Evolutionary conservation across 2,797 vertebrate species (phyloP).

Genomic region (Aplochiton taeniatus): DNA sequence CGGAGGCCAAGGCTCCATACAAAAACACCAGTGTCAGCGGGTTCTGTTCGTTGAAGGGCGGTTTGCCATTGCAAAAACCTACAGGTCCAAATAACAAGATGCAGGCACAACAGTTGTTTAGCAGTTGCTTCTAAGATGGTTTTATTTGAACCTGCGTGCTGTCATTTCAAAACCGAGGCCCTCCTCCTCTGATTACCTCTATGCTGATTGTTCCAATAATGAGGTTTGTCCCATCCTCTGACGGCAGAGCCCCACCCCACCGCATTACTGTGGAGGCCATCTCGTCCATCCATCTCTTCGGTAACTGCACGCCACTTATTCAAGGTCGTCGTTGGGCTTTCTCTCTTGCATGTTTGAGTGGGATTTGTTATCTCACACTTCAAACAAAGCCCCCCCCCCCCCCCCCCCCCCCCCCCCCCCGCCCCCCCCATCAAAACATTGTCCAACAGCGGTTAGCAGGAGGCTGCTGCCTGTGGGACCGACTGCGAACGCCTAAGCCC

Average conservation of each 20-base stretch:
- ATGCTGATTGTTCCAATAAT: background rate
- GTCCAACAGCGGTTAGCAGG: conserved; percentile 44
- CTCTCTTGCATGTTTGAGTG: conserved; percentile 35
- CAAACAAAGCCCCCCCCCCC: conserved; percentile 58
- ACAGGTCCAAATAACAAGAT: too few species aligned
- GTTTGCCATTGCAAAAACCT: too few species aligned
- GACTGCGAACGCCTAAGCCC: conserved; percentile 14
- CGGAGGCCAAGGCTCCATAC: too few species aligned
- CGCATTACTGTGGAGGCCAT: conserved; percentile 9
- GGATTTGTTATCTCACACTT: conserved; percentile 63
- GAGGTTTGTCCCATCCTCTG: background rate
- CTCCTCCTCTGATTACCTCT: background rate
- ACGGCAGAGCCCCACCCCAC: too few species aligned
- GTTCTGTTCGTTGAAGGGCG: too few species aligned
- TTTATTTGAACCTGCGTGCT: too few species aligned
- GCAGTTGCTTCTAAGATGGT: too few species aligned
- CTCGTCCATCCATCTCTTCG: conserved; percentile 16
- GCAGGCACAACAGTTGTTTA: too few species aligned
- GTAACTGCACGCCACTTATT: conserved; percentile 61
- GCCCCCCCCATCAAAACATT: conserved; percentile 42
- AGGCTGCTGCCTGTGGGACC: conserved; percentile 44
- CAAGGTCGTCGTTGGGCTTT: conserved; percentile 33
- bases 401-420: background rate
- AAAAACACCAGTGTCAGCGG: too few species aligned
- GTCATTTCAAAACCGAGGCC: background rate